Percentiles rank a stretch among this genome's conserved stretches.
phyloP scores from a whole-genome alignment of 2,113 vertebrate genomes.

The Canis aureus region DNA sequence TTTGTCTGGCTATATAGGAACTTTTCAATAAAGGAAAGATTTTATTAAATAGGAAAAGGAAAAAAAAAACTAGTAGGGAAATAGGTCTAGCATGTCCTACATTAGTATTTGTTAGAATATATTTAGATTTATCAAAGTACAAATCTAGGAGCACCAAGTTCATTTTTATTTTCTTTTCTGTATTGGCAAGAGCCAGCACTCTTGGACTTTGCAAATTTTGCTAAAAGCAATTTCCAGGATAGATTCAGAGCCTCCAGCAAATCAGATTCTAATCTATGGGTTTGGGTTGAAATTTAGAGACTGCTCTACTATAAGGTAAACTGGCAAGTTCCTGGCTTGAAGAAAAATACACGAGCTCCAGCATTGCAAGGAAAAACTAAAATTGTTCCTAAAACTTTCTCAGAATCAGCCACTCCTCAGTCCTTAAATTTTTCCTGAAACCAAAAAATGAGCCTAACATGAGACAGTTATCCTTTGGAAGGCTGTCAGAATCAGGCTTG shows the following conservation, averaged over 20 bases:
- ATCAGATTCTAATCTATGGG: not conserved
- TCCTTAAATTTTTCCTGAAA: not conserved
- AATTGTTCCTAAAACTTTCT: not conserved
- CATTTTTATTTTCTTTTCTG: constrained; percentile 17
- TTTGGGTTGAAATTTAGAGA: not conserved
- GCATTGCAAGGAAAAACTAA: not conserved
- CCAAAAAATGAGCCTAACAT: constrained; percentile 12
- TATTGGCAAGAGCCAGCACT: not conserved
- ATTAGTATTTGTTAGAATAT: not conserved
- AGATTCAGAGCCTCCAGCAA: not conserved
- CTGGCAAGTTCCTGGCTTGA: not conserved
- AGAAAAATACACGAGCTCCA: constrained; percentile 14
- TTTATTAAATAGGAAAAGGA: not conserved
- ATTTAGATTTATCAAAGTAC: not conserved
- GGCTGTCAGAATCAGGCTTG: not conserved
- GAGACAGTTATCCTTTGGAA: not conserved
- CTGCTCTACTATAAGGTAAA: not conserved
- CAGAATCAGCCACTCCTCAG: constrained; percentile 4
- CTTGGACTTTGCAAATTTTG: constrained; percentile 1
- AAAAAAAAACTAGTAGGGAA: not conserved
- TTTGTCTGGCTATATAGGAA: not conserved
- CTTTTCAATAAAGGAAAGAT: not conserved
- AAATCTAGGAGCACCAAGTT: not conserved
- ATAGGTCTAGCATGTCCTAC: not conserved
- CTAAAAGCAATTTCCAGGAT: not conserved